A percentile compares a stretch with the other conserved stretches of the same genome.
Evolutionary conservation across 2,888 invertebrate species (phyloP).

Genomic region (Lasiommata megera): DNA sequence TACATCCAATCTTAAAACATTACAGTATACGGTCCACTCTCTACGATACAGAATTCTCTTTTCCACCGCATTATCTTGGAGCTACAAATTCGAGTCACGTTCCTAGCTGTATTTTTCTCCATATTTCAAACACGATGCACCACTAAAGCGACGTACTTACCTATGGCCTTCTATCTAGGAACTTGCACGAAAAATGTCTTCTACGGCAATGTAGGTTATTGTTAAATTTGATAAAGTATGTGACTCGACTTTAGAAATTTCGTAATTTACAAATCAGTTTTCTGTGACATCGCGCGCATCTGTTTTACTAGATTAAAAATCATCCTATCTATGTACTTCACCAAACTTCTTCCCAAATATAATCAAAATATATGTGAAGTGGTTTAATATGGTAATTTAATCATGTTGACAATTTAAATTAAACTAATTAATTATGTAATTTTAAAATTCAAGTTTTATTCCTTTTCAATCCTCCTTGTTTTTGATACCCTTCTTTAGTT

Average conservation of each 20-base stretch:
- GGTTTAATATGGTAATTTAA: no score
- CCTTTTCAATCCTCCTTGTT: no score
- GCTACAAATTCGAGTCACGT: constrained; percentile 55
- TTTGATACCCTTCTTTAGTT: no score
- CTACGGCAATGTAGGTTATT: neutral
- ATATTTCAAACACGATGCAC: constrained; percentile 60
- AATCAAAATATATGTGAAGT: no score
- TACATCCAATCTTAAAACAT: constrained; percentile 5
- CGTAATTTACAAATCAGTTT: no score
- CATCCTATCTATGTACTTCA: no score
- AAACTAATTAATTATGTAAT: no score
- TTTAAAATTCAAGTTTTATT: no score
- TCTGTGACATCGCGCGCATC: no score
- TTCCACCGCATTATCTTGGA: constrained; percentile 29
- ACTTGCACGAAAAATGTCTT: constrained; percentile 30
- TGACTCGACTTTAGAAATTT: neutral
- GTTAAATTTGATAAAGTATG: neutral
- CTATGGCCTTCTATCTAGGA: constrained; percentile 33
- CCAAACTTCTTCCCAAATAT: no score
- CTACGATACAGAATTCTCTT: constrained; percentile 19
- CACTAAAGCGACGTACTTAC: constrained; percentile 43
- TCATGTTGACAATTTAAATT: no score
- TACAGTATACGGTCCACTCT: constrained; percentile 5
- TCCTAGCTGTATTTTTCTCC: constrained; percentile 49
- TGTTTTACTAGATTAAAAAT: no score